These are phyloP conservation scores for Sylvilagus floridanus DNA, from an alignment of 2,797 vertebrate genomes.

Conservation along the genomic window DNA sequence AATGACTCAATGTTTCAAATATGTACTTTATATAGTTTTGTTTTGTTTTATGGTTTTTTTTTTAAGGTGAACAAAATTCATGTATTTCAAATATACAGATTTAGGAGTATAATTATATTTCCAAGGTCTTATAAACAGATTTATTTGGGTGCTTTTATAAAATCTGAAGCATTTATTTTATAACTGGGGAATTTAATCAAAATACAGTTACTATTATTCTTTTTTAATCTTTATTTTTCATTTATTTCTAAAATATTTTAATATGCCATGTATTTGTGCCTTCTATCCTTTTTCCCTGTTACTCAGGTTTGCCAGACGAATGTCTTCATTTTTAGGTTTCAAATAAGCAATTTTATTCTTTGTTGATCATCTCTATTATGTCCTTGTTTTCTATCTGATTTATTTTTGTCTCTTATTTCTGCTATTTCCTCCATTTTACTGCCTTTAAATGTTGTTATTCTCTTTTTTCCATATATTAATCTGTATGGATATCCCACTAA, in stretches of 20 bases:
- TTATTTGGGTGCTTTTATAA: background rate
- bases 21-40: background rate
- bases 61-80: no score
- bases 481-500: background rate
- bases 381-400: background rate
- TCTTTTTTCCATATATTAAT: slow-evolving; percentile 29
- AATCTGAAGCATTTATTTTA: slow-evolving; percentile 25
- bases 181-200: background rate
- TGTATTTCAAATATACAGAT: no score
- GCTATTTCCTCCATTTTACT: background rate
- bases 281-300: background rate
- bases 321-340: background rate
- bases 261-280: background rate
- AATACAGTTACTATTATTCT: background rate
- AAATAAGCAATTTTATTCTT: slow-evolving; percentile 5
- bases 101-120: no score
- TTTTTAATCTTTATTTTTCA: background rate
- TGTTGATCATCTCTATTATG: background rate
- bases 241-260: slow-evolving; percentile 18
- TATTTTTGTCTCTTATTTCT: background rate
- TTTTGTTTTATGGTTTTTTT: no score
- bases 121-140: background rate
- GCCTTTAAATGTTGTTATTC: background rate
- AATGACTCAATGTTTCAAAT: background rate
- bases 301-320: background rate